Evolutionary conservation across 2,888 invertebrate species (phyloP).

Genomic region (Eupithecia vulgata): DNA sequence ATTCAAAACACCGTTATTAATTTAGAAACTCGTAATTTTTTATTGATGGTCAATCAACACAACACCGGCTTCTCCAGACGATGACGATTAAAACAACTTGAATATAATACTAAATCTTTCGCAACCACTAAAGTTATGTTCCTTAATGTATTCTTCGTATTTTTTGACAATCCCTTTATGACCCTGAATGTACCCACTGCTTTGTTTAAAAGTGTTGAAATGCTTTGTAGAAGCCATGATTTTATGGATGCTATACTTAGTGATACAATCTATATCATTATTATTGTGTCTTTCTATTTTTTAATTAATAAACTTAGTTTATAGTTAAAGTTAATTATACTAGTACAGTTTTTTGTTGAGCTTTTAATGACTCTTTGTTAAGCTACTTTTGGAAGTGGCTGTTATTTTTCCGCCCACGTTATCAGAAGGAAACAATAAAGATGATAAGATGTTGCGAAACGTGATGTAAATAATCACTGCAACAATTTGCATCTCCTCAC

Average conservation of each 20-base stretch:
- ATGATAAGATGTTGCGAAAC: constrained; percentile 30
- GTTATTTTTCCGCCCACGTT: constrained; percentile 24
- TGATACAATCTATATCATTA: no score
- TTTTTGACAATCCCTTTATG: neutral
- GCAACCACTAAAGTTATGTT: neutral
- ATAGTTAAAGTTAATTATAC: neutral
- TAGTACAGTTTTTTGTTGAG: neutral
- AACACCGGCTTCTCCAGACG: neutral
- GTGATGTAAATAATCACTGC: constrained; percentile 28
- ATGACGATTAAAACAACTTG: neutral
- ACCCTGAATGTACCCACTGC: neutral
- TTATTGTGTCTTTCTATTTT: no score
- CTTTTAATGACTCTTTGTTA: no score
- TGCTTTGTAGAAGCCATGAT: no score
- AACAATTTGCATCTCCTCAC: constrained; percentile 30
- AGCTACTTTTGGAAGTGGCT: neutral
- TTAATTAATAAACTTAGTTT: neutral
- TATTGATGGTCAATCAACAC: constrained; percentile 16
- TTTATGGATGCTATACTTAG: no score
- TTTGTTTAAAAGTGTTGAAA: no score
- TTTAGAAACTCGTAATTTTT: constrained; percentile 16
- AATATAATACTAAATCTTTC: no score
- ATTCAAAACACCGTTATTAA: constrained; percentile 16
- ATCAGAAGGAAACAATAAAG: constrained; percentile 32
- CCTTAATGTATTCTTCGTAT: neutral